Evolutionary conservation across 1,140 invertebrate genomes (phyloP).

Genomic region (Zaprionus ghesquierei): DNA sequence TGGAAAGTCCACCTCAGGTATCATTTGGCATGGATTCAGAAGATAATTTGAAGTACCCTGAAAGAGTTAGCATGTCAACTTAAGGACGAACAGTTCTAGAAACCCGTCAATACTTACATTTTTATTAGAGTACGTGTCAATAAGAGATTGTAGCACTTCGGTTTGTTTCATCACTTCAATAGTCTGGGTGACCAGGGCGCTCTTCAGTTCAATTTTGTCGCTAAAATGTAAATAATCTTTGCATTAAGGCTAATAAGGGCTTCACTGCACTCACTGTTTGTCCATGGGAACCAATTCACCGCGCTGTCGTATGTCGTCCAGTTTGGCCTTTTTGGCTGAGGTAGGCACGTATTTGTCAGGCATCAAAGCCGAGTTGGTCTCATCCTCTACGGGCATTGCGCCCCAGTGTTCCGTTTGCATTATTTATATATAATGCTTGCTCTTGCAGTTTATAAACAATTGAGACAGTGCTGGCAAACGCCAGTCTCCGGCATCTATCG

Average conservation of each 20-base stretch:
- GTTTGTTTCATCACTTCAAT: conserved; percentile 82
- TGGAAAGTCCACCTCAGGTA: conserved; percentile 80
- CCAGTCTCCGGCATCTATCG: not conserved
- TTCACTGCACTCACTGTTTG: conserved; percentile 32
- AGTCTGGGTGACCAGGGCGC: conserved; percentile 76
- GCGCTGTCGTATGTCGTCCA: conserved; percentile 53
- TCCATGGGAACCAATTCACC: conserved; percentile 33
- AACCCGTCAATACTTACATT: conserved; percentile 45
- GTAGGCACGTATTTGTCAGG: conserved; percentile 54
- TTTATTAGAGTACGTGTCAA: conserved; percentile 80
- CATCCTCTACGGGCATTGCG: conserved; percentile 35
- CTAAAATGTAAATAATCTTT: not conserved
- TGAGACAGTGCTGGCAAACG: conserved; percentile 4
- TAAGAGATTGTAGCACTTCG: conserved; percentile 77
- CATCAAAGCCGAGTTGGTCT: conserved; percentile 10
- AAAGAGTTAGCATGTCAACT: not conserved
- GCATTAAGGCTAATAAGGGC: not conserved
- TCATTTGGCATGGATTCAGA: conserved; percentile 80
- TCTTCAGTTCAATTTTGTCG: conserved; percentile 58
- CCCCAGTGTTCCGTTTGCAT: conserved; percentile 68
- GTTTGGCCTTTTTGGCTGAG: conserved; percentile 44
- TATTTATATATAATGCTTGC: not conserved
- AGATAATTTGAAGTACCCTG: conserved; percentile 76
- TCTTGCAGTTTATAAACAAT: conserved; percentile 16
- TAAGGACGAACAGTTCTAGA: not conserved